Base-by-base conservation (phyloP, 2,113 vertebrate species). In the Semnopithecus entellus region DNA sequence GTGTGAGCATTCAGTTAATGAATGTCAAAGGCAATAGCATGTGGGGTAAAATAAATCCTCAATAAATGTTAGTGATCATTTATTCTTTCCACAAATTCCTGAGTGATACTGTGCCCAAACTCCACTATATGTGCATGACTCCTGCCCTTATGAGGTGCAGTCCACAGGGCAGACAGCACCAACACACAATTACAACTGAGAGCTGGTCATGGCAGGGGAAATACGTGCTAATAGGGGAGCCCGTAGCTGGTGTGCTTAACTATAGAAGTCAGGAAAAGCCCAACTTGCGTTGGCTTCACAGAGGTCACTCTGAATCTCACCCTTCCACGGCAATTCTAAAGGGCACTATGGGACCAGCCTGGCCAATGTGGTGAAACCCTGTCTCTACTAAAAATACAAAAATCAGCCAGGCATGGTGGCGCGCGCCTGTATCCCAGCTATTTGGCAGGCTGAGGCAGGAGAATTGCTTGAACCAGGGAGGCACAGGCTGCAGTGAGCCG, bases 1-100 rank as follows among this genome's bases (percentile, higher is more conserved):
- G 35, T 23, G 2, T 66, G 84, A 85, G 59, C 68, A 68, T 83
- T 50, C n/a, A 59, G 57, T 79, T 64, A 88, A 88, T 64, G 66
- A 95, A 30, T 45, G 81, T 20, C 86, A 95, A 96, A 70, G 64
- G 2, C 45, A 57, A 64, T 1, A 25, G 43, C 17, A 61, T 64
- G 10, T 57, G 72, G 64, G 57, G 38, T 14, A 43, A 95, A 96
- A 40, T 50, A 91, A 91, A 94, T 0, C n/a, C 8, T 73, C 78
- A 66, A 55, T 57, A 87, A 66, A 88, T 23, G 8, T 20, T 27
- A 76, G 16, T 2, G 23, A 20, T 73, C 55, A 30, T 35, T 35
- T 76, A 82, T 66, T 73, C 55, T 85, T 68, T 22, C 43, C 57
- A 43, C 50, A 90, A 78, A 75, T 23, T 32, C 14, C n/a, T 14